Evolutionary conservation across 92 coral and sea anemone genomes (phyloP), one percentile per base, ranked within the genome.

Genomic region (Umimayanthus chanpuru): DNA sequence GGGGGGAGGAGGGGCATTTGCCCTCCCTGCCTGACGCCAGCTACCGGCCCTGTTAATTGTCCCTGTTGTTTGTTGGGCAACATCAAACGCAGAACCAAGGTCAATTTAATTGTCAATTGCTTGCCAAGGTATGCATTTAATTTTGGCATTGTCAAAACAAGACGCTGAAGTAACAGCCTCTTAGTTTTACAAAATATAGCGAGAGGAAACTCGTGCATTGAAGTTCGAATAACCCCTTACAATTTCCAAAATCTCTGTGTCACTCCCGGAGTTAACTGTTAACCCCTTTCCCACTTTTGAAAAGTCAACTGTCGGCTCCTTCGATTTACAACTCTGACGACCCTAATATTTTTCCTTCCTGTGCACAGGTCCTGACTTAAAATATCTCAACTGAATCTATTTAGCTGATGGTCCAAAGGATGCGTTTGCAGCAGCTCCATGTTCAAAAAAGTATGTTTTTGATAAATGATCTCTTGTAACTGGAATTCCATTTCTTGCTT

Each of bases 401-500:
- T 61, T 20, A 61, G 68, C 68, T 21, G n/a, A 18, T 61, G 26
- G 21, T 61, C 15, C 8, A 20, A 53, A 11, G 18, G 4, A 12
- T 53, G 16, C 58, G 11, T 61, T 18, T 14, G 20, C 65, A 56
- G 23, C 15, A 20, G 15, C 65, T 56, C 23, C 10, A 47, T 47
- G 50, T 73, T 73, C 77, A 75, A 43, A 74, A 32, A 43, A 4
- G 49, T 18, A 39, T 39, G 28, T 3, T 75, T 75, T 75, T 39
- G 47, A 32, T 75, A 39, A 38, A 15, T 39, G 23, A 75, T 75
- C 25, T 75, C 25, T 43, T 32, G n/a, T 23, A 75, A 39, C 30
- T 75, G 53, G 39, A 75, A 75, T 75, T 75, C 79, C 47, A 20
- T 75, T 75, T 5, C 47, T 39, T 75, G 79, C 79, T 75, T 73